Evolutionary conservation across 2,888 invertebrate genomes (phyloP), one percentile per base, ranked within the genome.

Genomic region (Aleiodes alternator): DNA sequence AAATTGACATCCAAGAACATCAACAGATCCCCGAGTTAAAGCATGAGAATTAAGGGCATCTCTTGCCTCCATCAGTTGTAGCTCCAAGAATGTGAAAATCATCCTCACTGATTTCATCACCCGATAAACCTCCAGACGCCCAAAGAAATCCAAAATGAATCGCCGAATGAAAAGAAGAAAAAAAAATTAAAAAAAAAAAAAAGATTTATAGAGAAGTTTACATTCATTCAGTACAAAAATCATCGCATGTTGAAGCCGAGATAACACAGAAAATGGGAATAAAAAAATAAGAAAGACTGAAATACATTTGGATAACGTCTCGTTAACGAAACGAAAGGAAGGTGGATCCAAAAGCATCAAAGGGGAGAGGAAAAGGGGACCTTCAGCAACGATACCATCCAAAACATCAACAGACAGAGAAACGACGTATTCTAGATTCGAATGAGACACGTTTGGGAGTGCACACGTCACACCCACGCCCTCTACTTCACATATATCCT

Each of bases 391-490:
- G 59, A 59, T 59, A 59, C 59, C 31, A 59, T 59, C 59, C 59
- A 29, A 59, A 59, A 59, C 59, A 59, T 59, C 59, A 59, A 59
- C 59, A 11, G 31, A 59, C 29, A 59, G 31, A 59, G 59, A 59
- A 59, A 59, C 59, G 59, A 59, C 59, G 29, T 38, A 68, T 48
- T 57, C 51, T 9, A 57, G 50, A 73, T 53, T 9, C 72, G 56
- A 69, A 53, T 16, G 16, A 74, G 23, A 75, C 51, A 70, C 68
- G 71, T 77, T 70, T 48, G 72, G 68, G 72, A 77, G 74, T 79
- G 66, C 76, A 72, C 73, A 72, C 72, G 76, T 78, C 76, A 76
- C 76, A 79, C 56, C 70, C 76, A 73, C 43, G 38, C 38, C 38
- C n/a, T 53, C 11, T 69, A 50, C 59, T 56, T 53, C 16, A 50